Evolutionary conservation across 37 sponge, comb jelly and placozoan species (phyloP).

Genomic region (Ianthella basta): DNA sequence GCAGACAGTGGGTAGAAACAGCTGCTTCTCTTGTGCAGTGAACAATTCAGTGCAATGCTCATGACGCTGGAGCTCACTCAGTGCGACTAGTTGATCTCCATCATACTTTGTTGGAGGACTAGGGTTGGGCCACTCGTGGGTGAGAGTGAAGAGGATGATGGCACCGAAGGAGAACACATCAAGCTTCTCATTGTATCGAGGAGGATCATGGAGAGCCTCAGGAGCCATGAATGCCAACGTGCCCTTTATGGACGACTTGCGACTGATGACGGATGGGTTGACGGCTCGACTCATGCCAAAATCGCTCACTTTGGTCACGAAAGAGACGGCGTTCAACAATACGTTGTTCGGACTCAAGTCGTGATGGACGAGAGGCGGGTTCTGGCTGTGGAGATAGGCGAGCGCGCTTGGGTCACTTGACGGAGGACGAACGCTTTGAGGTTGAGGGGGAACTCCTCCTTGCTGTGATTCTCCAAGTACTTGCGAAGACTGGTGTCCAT

Average conservation of each 20-base stretch:
- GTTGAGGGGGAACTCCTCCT: neutral
- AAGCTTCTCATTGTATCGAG: slow-evolving; percentile 4
- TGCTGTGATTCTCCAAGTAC: slow-evolving; percentile 9
- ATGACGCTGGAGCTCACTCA: neutral
- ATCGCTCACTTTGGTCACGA: slow-evolving; percentile 16
- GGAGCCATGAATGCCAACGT: slow-evolving; percentile 16
- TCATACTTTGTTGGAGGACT: neutral
- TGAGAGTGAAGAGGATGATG: neutral
- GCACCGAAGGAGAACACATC: slow-evolving; percentile 41
- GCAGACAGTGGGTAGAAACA: neutral
- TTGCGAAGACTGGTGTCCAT: neutral
- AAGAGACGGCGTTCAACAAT: neutral
- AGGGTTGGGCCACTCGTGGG: slow-evolving; percentile 8
- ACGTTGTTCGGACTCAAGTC: slow-evolving; percentile 27
- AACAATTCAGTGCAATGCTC: neutral
- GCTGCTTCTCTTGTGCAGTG: neutral
- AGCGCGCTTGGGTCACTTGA: slow-evolving; percentile 14
- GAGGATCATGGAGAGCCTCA: neutral
- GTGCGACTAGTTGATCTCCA: neutral
- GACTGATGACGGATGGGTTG: neutral
- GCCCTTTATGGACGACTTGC: neutral
- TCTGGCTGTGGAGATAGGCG: slow-evolving; percentile 29
- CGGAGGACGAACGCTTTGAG: slow-evolving; percentile 1
- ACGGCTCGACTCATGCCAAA: slow-evolving; percentile 15
- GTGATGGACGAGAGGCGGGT: slow-evolving; percentile 30